Evolutionary conservation across 2,888 invertebrate genomes (phyloP).

Genomic region (Chrysotoxum bicinctum): DNA sequence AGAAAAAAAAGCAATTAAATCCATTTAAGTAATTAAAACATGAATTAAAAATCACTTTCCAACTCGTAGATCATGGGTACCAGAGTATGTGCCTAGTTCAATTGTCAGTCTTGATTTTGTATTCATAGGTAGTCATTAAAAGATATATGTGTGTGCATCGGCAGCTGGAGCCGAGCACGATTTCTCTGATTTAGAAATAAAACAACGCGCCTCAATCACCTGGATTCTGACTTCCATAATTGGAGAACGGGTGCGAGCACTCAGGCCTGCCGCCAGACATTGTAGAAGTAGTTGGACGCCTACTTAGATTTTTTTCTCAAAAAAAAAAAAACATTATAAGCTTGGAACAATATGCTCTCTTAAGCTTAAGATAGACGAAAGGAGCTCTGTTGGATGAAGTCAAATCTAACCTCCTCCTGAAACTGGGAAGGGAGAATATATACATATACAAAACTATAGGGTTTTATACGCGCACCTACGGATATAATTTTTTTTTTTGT

Average conservation of each 20-base stretch:
- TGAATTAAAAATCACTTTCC: slow-evolving; percentile 9
- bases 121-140: background rate
- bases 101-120: background rate
- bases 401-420: background rate
- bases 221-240: slow-evolving; percentile 18
- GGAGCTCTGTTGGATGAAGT: background rate
- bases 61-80: background rate
- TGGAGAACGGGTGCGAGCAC: slow-evolving; percentile 7
- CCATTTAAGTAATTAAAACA: background rate
- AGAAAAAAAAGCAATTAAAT: background rate
- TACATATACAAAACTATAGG: background rate
- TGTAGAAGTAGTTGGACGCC: background rate
- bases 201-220: background rate
- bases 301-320: background rate
- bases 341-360: background rate
- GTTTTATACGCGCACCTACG: slow-evolving; percentile 12
- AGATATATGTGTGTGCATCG: background rate
- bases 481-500: background rate
- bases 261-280: slow-evolving; percentile 15
- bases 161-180: slow-evolving; percentile 1
- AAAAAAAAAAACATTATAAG: background rate
- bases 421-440: background rate
- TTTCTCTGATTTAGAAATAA: slow-evolving; percentile 1
- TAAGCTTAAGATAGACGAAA: background rate
- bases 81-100: background rate